These are phyloP conservation scores for Drosophila peninsularis DNA, from an alignment of 2,888 invertebrate genomes.

Conservation along the genomic window DNA sequence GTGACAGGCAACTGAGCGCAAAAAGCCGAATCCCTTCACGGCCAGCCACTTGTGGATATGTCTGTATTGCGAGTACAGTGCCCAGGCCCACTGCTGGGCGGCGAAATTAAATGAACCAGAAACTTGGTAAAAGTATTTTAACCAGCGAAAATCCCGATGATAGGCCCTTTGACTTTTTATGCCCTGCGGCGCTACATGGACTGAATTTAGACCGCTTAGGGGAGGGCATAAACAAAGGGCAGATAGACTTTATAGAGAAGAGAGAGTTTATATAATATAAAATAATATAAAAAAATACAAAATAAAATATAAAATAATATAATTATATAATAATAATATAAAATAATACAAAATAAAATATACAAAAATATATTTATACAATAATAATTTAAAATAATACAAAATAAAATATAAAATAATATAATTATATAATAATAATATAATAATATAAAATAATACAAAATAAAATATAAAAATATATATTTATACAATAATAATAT, in stretches of 20 bases:
- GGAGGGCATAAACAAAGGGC: too few species aligned
- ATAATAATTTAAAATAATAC: too few species aligned
- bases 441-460: too few species aligned
- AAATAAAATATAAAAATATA: too few species aligned
- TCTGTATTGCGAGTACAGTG: constrained; percentile 25
- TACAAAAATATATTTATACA: too few species aligned
- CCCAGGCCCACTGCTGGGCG: constrained; percentile 9
- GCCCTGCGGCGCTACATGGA: constrained; percentile 23
- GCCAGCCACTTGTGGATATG: constrained; percentile 70
- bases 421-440: too few species aligned
- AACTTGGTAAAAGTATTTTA: constrained; percentile 67
- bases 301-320: background rate
- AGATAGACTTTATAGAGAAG: background rate
- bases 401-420: too few species aligned
- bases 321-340: too few species aligned
- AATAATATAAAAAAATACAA: background rate
- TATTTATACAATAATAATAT: too few species aligned
- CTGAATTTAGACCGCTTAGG: background rate
- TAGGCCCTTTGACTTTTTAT: constrained; percentile 44
- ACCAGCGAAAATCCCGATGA: constrained; percentile 47
- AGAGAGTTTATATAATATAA: too few species aligned
- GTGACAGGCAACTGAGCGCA: constrained; percentile 60
- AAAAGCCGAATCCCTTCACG: constrained; percentile 44
- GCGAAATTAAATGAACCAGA: constrained; percentile 68
- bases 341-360: too few species aligned